Base-by-base conservation (phyloP, 2,888 invertebrate genomes). In the Cosmia trapezina region DNA sequence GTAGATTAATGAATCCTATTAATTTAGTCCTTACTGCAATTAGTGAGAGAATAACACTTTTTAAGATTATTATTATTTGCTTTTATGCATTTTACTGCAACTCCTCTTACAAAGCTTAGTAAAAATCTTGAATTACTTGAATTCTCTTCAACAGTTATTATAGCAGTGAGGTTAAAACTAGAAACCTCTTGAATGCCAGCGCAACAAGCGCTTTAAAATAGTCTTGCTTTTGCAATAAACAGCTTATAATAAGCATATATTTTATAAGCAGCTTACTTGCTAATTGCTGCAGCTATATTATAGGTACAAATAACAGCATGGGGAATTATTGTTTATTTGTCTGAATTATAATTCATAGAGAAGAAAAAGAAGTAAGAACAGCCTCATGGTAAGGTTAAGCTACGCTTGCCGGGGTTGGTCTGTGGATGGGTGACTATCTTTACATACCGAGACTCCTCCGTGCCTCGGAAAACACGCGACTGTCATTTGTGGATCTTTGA, bases 211-310 rank as follows among this genome's bases (percentile, higher is more conserved):
- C 6, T 8, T 19, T 33, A 19, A 33, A 37, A 70, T 45, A 53
- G 33, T 11, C 6, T 37, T 22, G n/a, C 14, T 37, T 14, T 54
- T 45, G 19, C 33, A 60, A 45, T 45, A 19, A 43, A 22, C 17
- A 19, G 51, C 11, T 43, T 43, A 4, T 33, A 45, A 19, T 17
- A 3, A 33, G 5, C 45, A 53, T 9, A 57, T 49, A 70, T 49
- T 72, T 70, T 19, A 8, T 41, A 70, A 57, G 49, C 28, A 49
- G 41, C 41, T 72, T 33, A 57, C 6, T n/a, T 17, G 12, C 47
- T 73, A 43, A 72, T 51, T 41, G 19, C 11, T 11, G 4, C 4
- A 11, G 19, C 22, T 61, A 12, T 43, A 41, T 7, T 56, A 28
- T n/a, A n/a, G n/a, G n/a, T 8, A 28, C 41, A 37, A 66, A 41